Conservation (phyloP, 2,113 vertebrate species). For the Theristicus caerulescens region DNA sequence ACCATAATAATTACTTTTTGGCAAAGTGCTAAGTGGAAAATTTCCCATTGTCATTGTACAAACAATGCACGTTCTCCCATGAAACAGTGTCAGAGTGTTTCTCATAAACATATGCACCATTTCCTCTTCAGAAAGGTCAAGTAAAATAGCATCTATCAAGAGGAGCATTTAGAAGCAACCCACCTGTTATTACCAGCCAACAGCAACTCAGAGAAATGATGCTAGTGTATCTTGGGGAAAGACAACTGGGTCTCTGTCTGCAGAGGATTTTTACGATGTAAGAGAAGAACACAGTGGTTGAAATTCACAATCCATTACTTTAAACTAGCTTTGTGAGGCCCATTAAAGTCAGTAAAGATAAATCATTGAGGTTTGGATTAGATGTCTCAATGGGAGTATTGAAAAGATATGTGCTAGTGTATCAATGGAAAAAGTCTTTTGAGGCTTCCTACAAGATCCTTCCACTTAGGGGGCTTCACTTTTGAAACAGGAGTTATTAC, state of each 20-base stretch:
- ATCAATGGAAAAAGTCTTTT: conserved; percentile 24
- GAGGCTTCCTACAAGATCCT: neutral
- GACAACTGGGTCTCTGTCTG: conserved; percentile 53
- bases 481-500: conserved; percentile 11
- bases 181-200: conserved; percentile 58
- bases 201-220: conserved; percentile 34
- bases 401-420: conserved; percentile 29
- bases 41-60: conserved; percentile 58
- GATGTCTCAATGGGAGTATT: conserved; percentile 34
- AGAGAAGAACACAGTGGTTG: conserved; percentile 10
- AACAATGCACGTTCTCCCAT: conserved; percentile 59
- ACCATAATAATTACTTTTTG: conserved; percentile 45
- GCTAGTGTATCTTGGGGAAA: conserved; percentile 15
- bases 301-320: conserved; percentile 51
- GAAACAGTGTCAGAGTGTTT: conserved; percentile 57
- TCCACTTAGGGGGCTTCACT: neutral
- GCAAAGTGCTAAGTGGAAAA: conserved; percentile 51
- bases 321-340: conserved; percentile 45
- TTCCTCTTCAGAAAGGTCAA: conserved; percentile 68
- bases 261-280: neutral
- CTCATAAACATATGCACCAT: conserved; percentile 54
- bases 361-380: conserved; percentile 54
- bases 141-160: conserved; percentile 63
- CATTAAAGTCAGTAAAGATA: conserved; percentile 45
- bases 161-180: conserved; percentile 55